These are phyloP conservation scores for Piaya cayana DNA, from an alignment of 2,113 vertebrate species.

Conservation along the genomic window DNA sequence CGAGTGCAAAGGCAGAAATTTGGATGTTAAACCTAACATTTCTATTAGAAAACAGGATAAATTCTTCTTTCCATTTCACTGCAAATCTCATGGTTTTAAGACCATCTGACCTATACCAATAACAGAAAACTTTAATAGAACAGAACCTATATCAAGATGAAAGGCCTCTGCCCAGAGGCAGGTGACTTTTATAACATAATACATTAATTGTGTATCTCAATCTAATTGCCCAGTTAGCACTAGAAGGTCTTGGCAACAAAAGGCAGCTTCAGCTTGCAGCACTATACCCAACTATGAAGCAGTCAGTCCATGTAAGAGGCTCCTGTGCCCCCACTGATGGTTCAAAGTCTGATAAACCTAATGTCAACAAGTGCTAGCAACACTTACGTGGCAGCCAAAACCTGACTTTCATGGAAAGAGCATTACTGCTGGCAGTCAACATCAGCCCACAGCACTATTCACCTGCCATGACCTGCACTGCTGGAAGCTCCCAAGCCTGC, in stretches of 20 bases:
- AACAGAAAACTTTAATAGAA: not conserved
- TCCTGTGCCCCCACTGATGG: not conserved
- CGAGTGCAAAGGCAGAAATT: accelerated
- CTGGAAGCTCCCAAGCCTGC: not conserved
- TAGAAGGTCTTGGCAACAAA: not conserved
- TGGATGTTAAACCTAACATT: not conserved
- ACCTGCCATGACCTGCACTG: not conserved
- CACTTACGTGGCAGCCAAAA: accelerated
- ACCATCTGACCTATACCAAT: not conserved
- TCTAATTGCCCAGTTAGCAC: not conserved
- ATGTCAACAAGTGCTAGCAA: not conserved
- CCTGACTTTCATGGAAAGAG: not conserved
- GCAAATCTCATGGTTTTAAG: not conserved
- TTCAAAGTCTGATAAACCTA: not conserved
- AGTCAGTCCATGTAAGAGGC: not conserved
- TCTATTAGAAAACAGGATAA: not conserved
- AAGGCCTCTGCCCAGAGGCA: not conserved
- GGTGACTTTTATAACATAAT: not conserved
- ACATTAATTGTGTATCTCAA: not conserved
- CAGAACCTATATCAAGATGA: not conserved
- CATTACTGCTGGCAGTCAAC: not conserved
- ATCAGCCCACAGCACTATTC: not conserved
- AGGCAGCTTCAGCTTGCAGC: not conserved
- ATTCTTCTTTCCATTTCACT: not conserved
- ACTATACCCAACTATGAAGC: not conserved